Evolutionary conservation across 2,797 vertebrate genomes (phyloP), one percentile per base, ranked within the genome.

Genomic region (Orestias chungarensis): DNA sequence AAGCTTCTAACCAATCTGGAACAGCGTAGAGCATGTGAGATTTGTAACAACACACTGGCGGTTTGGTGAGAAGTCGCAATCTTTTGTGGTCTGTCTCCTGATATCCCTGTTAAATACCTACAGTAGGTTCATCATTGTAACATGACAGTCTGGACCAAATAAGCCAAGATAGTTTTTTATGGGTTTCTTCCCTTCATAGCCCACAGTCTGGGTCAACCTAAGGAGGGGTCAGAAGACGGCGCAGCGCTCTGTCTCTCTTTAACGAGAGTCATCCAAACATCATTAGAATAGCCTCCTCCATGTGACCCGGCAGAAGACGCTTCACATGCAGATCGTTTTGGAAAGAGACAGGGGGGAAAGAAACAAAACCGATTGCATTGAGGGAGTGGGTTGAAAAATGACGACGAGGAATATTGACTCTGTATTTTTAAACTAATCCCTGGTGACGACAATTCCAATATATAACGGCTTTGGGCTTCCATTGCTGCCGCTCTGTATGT

Each of bases 261-360:
- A 82, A 87, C 82, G 72, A 79, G 81, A 88, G 84, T 88, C 88
- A 83, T 81, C 84, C 74, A 79, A 70, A 76, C 78, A 64, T 78
- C 75, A 86, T 89, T 87, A 84, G 46, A 50, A 25, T 71, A 77
- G 75, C 84, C 75, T 82, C 71, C 73, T 82, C 68, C 83, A 82
- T 82, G 83, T 86, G 82, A 91, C 79, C 50, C 47, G n/a, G 64
- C 59, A 44, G 76, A 66, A 72, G 62, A 72, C 4, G 38, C 64
- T 66, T 35, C 55, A 9, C 55, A 29, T 40, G 57, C 43, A 33
- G 15, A 62, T n/a, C n/a, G 12, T 71, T 12, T 33, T 54, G 40
- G 31, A 70, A 55, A 57, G 25, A 50, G 14, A 11, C 11, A 50
- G 69, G 50, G 27, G 11, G 7, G 15, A 15, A n/a, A n/a, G n/a